Evolutionary conservation across 2,888 invertebrate species (phyloP).

Genomic region (Beris chalybata): DNA sequence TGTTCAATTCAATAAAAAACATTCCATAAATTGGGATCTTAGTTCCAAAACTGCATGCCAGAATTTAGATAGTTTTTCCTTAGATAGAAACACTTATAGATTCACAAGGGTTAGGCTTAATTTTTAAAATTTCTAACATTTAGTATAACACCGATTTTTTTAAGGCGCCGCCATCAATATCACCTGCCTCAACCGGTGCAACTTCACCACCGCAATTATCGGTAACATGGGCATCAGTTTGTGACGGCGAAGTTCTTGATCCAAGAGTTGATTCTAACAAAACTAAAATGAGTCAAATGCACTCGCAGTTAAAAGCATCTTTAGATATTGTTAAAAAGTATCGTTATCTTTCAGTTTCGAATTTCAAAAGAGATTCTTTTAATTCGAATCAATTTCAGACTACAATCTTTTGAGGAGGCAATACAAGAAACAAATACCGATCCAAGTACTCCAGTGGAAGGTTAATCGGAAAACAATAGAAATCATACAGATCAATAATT

Average conservation of each 20-base stretch:
- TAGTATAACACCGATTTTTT: background rate
- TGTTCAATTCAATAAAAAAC: too few species aligned
- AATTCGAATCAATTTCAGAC: background rate
- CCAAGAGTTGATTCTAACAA: slow-evolving; percentile 37
- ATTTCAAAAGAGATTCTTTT: too few species aligned
- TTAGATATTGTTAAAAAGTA: slow-evolving; percentile 28
- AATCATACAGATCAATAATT: background rate
- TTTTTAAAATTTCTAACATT: background rate
- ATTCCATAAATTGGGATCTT: too few species aligned
- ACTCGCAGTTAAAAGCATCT: slow-evolving; percentile 28
- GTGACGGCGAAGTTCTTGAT: slow-evolving; percentile 46
- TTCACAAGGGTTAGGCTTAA: background rate
- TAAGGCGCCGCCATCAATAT: slow-evolving; percentile 17
- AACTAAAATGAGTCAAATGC: slow-evolving; percentile 31
- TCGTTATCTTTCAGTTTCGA: background rate
- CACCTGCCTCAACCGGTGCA: slow-evolving; percentile 40
- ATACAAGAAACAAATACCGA: slow-evolving; percentile 14
- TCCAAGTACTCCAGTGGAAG: slow-evolving; percentile 11
- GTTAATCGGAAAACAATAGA: background rate
- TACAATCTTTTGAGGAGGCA: slow-evolving; percentile 21
- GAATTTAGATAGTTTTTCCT: too few species aligned
- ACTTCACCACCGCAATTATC: slow-evolving; percentile 54
- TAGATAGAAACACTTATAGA: too few species aligned
- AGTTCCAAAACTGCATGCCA: too few species aligned
- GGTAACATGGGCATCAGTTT: slow-evolving; percentile 55